A percentile compares a stretch with the other conserved stretches of the same genome.
phyloP scores from a whole-genome alignment of 2,113 vertebrate genomes.

The Callorhinus ursinus region DNA sequence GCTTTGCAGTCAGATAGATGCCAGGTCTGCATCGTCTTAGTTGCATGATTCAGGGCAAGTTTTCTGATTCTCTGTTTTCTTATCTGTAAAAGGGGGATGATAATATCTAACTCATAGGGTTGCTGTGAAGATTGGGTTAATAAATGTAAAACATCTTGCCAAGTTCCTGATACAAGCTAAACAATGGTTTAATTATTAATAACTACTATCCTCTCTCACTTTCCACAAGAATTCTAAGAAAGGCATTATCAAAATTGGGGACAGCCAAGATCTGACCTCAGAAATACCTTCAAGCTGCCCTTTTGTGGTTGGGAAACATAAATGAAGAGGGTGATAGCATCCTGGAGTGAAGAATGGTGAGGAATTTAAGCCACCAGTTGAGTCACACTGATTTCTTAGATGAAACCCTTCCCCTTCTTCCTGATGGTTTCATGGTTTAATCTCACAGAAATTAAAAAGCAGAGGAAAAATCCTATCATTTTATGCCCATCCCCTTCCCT shows the following conservation, averaged over 20 bases:
- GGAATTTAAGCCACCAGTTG: neutral
- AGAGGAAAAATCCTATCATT: neutral
- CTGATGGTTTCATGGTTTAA: neutral
- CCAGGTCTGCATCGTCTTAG: neutral
- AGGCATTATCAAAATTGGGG: neutral
- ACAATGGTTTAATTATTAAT: constrained; percentile 15
- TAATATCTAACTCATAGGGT: neutral
- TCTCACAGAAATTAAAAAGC: neutral
- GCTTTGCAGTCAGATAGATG: neutral
- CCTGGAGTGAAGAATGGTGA: neutral
- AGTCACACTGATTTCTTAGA: neutral
- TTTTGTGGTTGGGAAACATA: neutral
- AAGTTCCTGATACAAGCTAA: neutral
- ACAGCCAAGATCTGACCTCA: neutral
- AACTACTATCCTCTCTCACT: neutral
- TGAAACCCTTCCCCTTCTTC: neutral
- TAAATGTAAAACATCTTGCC: neutral
- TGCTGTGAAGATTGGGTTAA: neutral
- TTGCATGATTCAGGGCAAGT: neutral
- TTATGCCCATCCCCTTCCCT: neutral
- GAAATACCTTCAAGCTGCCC: neutral
- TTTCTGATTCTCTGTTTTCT: constrained; percentile 15
- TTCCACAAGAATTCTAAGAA: constrained; percentile 37
- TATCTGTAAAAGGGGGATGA: neutral
- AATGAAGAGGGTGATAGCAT: neutral